These are phyloP conservation scores for Tethya wilhelma DNA, from an alignment of 37 sponge, comb jelly and placozoan species.

Conservation along the genomic window DNA sequence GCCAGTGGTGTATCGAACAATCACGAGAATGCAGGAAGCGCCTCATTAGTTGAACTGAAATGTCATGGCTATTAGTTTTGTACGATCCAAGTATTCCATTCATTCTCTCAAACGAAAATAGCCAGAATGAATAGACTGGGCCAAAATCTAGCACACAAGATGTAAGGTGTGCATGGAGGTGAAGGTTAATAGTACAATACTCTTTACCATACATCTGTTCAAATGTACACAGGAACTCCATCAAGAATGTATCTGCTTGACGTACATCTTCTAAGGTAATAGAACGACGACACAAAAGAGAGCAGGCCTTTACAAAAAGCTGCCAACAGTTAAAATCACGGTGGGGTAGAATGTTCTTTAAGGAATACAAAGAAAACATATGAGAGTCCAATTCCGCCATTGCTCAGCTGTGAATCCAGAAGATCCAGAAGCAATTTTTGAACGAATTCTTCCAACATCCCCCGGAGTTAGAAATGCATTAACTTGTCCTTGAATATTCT, in stretches of 20 bases:
- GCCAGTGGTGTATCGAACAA: no score
- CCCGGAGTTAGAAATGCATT: slow-evolving; percentile 33
- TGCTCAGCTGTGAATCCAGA: slow-evolving; percentile 50
- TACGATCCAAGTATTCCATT: slow-evolving; percentile 25
- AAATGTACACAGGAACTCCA: slow-evolving; percentile 1
- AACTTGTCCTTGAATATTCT: slow-evolving; percentile 5
- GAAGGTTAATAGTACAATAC: slow-evolving; percentile 22
- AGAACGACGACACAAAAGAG: slow-evolving; percentile 11
- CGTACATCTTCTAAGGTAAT: slow-evolving; percentile 1
- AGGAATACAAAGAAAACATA: slow-evolving; percentile 28
- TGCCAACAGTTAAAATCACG: slow-evolving; percentile 39
- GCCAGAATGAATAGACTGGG: slow-evolving; percentile 36
- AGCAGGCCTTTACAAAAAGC: slow-evolving; percentile 26
- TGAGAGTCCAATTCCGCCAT: slow-evolving; percentile 34
- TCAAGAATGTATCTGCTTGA: slow-evolving; percentile 20
- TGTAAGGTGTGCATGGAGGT: slow-evolving; percentile 41
- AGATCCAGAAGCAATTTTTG: slow-evolving; percentile 41
- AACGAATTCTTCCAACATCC: slow-evolving; percentile 27
- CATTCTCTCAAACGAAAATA: slow-evolving; percentile 43
- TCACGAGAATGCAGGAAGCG: not conserved
- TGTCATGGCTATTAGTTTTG: not conserved
- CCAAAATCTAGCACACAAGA: slow-evolving; percentile 30
- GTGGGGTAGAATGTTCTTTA: slow-evolving; percentile 13
- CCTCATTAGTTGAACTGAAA: not conserved
- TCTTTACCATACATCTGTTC: slow-evolving; percentile 13